Evolutionary conservation across 1,140 invertebrate genomes (phyloP).

Genomic region (Pseudobourletiella spinata): DNA sequence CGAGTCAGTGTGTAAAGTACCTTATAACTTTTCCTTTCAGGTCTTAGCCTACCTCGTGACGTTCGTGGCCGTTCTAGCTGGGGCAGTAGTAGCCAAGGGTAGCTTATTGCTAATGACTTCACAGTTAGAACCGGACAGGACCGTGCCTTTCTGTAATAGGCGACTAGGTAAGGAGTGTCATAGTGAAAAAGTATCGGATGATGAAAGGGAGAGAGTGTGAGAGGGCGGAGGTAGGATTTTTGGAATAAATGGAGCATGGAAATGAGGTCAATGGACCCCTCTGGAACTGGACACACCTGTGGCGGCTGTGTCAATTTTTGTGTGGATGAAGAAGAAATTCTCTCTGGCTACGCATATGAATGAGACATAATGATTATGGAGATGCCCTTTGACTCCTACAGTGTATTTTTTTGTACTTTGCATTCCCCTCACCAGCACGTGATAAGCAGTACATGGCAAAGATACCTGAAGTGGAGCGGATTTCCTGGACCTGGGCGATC

Average conservation of each 20-base stretch:
- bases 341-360: neutral
- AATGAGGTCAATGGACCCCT: too few species aligned
- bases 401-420: constrained; percentile 18
- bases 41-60: constrained; percentile 67
- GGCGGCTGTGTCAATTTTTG: too few species aligned
- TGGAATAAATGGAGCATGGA: too few species aligned
- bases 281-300: too few species aligned
- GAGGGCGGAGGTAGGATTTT: too few species aligned
- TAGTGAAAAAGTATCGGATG: too few species aligned
- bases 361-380: neutral
- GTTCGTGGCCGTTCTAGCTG: constrained; percentile 69
- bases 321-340: too few species aligned
- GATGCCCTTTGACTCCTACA: neutral
- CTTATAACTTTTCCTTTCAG: constrained; percentile 17
- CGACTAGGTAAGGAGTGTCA: constrained; percentile 63
- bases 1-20: too few species aligned
- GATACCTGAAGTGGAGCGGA: constrained; percentile 68
- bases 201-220: too few species aligned
- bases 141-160: constrained; percentile 69
- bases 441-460: constrained; percentile 70
- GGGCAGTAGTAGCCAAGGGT: constrained; percentile 75
- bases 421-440: too few species aligned
- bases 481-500: constrained; percentile 89
- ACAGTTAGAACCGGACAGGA: constrained; percentile 64
- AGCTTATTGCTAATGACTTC: constrained; percentile 85